phyloP scores from a whole-genome alignment of 2,113 vertebrate species.

The human (Homo sapiens) region GRCh38 chr6:128036501-128037000 shows the following conservation, averaged over 20 bases:
- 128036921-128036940: no score
- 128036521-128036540: neutral
- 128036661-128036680: neutral
- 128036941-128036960: no score
- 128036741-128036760: no score
- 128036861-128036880: no score
- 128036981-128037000: no score
- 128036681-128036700: neutral
- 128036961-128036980: no score
- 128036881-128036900: no score
- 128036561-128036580: neutral
- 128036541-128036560: neutral
- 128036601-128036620: neutral
- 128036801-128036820: no score
- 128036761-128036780: rapidly evolving
- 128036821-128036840: no score
- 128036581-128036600: neutral
- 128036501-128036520: neutral
- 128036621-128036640: neutral
- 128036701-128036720: neutral
- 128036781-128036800: no score
- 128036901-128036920: no score
- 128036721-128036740: neutral
- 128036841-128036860: no score
- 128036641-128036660: neutral